A percentile compares a stretch with the other conserved stretches of the same genome.
Conservation (phyloP, 2,797 vertebrate genomes). For the Sparus aurata region DNA sequence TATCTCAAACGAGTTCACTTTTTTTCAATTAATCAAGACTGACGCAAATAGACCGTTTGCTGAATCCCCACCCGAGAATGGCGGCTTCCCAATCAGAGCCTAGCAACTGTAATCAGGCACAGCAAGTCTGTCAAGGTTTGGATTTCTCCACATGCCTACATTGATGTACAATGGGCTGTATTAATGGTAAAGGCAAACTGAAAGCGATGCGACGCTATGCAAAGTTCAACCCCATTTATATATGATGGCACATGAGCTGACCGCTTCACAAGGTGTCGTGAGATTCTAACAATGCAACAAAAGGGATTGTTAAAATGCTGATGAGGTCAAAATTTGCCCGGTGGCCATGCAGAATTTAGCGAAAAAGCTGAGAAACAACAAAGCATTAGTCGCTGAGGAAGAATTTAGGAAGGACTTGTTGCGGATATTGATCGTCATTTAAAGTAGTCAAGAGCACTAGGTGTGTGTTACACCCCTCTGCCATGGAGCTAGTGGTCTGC, state of each 20-base stretch:
- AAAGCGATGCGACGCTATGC: not conserved
- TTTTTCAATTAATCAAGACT: constrained; percentile 33
- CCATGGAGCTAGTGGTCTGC: too few species aligned
- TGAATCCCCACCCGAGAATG: constrained; percentile 25
- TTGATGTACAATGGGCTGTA: not conserved
- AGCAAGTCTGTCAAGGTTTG: constrained; percentile 4
- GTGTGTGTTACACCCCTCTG: too few species aligned
- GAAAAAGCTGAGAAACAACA: not conserved
- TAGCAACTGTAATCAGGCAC: constrained; percentile 3
- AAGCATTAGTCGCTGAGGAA: too few species aligned
- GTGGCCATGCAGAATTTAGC: not conserved
- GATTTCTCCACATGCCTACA: not conserved
- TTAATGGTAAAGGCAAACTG: not conserved
- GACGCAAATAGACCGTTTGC: constrained; percentile 38
- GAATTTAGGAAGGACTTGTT: too few species aligned
- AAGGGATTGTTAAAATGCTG: not conserved
- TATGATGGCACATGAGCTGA: not conserved
- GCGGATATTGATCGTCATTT: too few species aligned
- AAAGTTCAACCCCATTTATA: not conserved
- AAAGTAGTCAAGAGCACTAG: too few species aligned
- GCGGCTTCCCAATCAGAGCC: not conserved
- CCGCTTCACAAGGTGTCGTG: not conserved
- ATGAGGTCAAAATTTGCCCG: not conserved
- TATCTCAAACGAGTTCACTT: constrained; percentile 27
- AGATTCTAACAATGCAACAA: not conserved